phyloP scores from a whole-genome alignment of 1,140 invertebrate species.

The Trichomalopsis sarcophagae region DNA sequence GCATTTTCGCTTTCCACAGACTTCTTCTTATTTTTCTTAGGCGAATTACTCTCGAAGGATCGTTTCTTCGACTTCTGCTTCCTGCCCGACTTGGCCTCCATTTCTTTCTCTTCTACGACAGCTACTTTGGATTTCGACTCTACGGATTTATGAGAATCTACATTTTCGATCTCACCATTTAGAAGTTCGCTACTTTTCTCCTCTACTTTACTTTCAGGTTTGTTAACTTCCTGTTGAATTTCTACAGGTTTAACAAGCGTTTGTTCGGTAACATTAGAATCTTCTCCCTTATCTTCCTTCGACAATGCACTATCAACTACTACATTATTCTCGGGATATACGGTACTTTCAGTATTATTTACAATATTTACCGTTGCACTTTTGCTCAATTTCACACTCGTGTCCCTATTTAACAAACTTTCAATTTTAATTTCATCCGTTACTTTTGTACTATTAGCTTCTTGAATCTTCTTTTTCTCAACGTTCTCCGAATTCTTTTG shows the following conservation, averaged over 20 bases:
- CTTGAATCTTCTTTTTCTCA: neutral
- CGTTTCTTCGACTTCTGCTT: conserved; percentile 60
- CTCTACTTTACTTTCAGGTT: conserved; percentile 10
- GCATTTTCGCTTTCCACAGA: conserved; percentile 45
- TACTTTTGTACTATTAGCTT: conserved; percentile 32
- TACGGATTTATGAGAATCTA: neutral
- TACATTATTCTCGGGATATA: neutral
- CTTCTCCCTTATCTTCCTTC: conserved; percentile 7
- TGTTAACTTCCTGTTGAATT: conserved; percentile 36
- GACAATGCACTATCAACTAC: conserved; percentile 13
- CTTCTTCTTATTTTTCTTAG: conserved; percentile 62
- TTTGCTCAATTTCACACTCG: conserved; percentile 8
- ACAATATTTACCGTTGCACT: conserved; percentile 8
- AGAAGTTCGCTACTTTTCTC: neutral
- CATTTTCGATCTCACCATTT: neutral
- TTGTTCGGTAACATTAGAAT: conserved; percentile 44
- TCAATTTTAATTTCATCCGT: neutral
- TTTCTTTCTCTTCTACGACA: neutral
- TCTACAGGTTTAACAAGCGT: conserved; percentile 19
- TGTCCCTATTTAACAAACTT: conserved; percentile 3
- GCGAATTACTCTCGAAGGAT: conserved; percentile 56
- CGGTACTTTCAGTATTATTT: conserved; percentile 34
- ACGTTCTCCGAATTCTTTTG: conserved; percentile 19
- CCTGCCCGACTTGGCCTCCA: neutral
- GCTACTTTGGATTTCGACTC: neutral